Evolutionary conservation across 2,888 invertebrate species (phyloP), one percentile per base, ranked within the genome.

Genomic region (Scaeva pyrastri): DNA sequence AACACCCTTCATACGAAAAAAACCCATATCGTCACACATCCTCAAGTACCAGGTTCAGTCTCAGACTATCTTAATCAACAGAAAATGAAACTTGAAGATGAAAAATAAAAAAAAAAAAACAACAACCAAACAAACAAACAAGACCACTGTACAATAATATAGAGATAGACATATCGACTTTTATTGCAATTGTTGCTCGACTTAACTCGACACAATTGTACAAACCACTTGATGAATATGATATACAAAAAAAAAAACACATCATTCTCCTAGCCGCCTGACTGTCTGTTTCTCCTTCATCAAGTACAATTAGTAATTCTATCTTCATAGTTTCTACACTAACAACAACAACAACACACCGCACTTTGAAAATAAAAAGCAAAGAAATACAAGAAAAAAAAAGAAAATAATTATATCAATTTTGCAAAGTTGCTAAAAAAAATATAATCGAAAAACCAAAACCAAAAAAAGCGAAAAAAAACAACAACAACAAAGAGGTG

Each of bases 401-500:
- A 79, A 50, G 71, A 82, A 71, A 82, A 77, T 86, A 86, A 86
- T 86, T 86, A 82, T 82, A 82, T 86, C 82, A 86, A 86, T 82
- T 86, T 86, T 82, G 86, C 77, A 70, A 64, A 86, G 73, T 60
- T 70, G 73, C 56, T 70, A 78, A 60, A 73, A 52, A 10, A 60
- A 81, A 60, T 45, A 60, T 66, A 80, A 75, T 31, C 31, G 31
- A 31, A 31, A 31, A 31, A 31, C 31, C 31, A 26, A 26, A 26
- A 26, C 26, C 26, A 31, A 31, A 31, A 31, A 31, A 31, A 31
- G 8, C 4, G 2, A 26, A 26, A 6, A 31, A 52, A 66, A 75
- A 81, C 21, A 36, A 36, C 36, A 39, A 62, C 39, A 23, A 8
- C 31, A 60, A 45, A 74, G 41, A 39, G 55, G 55, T 72, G 56